A percentile compares a stretch with the other conserved stretches of the same genome.
These are phyloP conservation scores for Alcedo quadribrachys DNA, from an alignment of 2,797 vertebrate species.

Conservation along the genomic window DNA sequence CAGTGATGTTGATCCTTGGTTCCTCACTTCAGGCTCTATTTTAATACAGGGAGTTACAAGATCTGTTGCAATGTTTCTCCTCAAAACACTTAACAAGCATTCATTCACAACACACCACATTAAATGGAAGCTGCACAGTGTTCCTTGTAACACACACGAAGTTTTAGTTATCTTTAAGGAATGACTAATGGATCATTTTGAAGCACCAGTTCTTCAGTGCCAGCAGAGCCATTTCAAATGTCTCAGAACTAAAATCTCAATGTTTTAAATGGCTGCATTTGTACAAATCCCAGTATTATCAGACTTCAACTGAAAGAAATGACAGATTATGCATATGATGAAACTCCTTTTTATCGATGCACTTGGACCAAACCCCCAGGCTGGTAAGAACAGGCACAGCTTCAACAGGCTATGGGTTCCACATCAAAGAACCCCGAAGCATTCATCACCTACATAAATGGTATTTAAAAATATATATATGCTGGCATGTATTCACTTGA, in stretches of 20 bases:
- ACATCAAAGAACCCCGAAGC: conserved; percentile 41
- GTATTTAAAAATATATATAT: neutral
- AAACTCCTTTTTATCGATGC: conserved; percentile 1
- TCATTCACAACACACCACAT: neutral
- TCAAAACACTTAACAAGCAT: neutral
- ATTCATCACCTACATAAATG: conserved; percentile 30
- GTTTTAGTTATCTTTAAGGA: neutral
- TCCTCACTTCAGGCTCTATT: neutral
- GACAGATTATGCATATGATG: neutral
- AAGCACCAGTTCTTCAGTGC: neutral
- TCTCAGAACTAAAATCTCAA: neutral
- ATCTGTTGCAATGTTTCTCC: neutral
- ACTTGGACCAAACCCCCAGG: neutral
- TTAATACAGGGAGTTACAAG: neutral
- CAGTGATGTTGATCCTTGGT: neutral
- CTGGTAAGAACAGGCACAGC: neutral
- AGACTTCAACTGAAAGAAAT: neutral
- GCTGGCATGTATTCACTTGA: neutral
- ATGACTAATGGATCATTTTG: neutral
- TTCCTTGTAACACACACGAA: neutral
- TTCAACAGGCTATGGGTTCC: conserved; percentile 9
- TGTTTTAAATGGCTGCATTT: neutral
- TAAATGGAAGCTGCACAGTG: neutral
- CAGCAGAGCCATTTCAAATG: neutral
- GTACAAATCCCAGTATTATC: neutral